A percentile compares a stretch with the other conserved stretches of the same genome.
Evolutionary conservation across 2,113 vertebrate species (phyloP).

Genomic region (Pteropus alecto): DNA sequence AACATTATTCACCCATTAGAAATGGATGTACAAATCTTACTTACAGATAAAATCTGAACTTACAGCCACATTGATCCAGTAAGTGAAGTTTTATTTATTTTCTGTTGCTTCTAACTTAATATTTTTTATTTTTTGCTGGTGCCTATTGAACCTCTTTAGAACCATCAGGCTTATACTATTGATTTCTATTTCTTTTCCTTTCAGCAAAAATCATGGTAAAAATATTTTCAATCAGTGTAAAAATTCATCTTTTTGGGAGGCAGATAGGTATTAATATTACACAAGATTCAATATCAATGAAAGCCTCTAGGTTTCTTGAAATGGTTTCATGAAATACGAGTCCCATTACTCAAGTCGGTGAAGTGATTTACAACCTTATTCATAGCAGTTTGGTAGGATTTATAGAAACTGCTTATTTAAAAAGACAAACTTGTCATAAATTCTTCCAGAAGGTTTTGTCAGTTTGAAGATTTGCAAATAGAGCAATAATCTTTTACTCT

Average conservation of each 20-base stretch:
- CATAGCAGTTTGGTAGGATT: background rate
- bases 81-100: conserved; percentile 10
- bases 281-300: conserved; percentile 52
- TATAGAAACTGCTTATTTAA: background rate
- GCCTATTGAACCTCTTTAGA: conserved; percentile 47
- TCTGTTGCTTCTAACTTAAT: background rate
- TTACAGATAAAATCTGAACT: background rate
- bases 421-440: conserved; percentile 41
- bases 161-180: background rate
- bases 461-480: conserved; percentile 40
- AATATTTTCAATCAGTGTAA: conserved; percentile 41
- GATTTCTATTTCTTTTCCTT: conserved; percentile 48
- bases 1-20: background rate
- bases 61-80: background rate
- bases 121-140: background rate
- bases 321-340: conserved; percentile 51
- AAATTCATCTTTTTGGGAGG: background rate
- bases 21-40: background rate
- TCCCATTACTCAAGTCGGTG: conserved; percentile 62
- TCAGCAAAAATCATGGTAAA: conserved; percentile 1
- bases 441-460: conserved; percentile 39
- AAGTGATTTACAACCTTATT: conserved; percentile 59
- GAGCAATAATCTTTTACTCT: background rate
- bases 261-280: conserved; percentile 21
- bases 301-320: conserved; percentile 44